Conservation (phyloP, 2,888 invertebrate genomes). For the Conchocele bisecta region DNA sequence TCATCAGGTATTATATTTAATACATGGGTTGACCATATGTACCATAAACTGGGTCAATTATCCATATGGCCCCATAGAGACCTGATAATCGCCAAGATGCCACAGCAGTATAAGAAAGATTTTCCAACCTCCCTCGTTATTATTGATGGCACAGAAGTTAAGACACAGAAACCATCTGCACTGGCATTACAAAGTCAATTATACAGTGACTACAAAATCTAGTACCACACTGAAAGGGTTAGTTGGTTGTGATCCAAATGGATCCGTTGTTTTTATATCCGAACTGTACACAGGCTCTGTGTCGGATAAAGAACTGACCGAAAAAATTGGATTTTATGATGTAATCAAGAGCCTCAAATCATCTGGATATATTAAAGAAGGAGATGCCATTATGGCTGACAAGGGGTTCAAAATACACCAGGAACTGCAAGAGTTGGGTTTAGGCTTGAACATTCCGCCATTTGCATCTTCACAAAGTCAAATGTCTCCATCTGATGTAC, state of each 20-base stretch:
- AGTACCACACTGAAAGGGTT: slow-evolving; percentile 31
- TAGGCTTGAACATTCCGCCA: slow-evolving; percentile 15
- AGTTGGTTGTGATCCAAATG: slow-evolving; percentile 39
- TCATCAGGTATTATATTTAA: slow-evolving; percentile 17
- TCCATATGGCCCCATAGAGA: slow-evolving; percentile 41
- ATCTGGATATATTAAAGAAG: slow-evolving; percentile 1
- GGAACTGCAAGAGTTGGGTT: slow-evolving; percentile 3
- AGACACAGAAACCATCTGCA: slow-evolving; percentile 28
- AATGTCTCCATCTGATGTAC: background rate
- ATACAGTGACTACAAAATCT: slow-evolving; percentile 37
- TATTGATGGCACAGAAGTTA: slow-evolving; percentile 46
- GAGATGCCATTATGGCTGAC: slow-evolving; percentile 19
- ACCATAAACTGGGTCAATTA: slow-evolving; percentile 23
- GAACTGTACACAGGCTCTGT: slow-evolving; percentile 26
- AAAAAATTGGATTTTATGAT: slow-evolving; percentile 24
- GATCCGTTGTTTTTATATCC: slow-evolving; percentile 28
- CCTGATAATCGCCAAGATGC: slow-evolving; percentile 39
- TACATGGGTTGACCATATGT: slow-evolving; percentile 24
- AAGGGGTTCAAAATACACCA: slow-evolving; percentile 18
- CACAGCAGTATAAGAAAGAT: slow-evolving; percentile 26
- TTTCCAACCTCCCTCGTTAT: slow-evolving; percentile 37
- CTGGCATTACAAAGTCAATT: slow-evolving; percentile 29
- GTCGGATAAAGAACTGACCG: slow-evolving; percentile 14
- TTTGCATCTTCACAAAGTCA: background rate
- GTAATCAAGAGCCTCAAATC: slow-evolving; percentile 4